phyloP scores from a whole-genome alignment of 2,113 vertebrate genomes.

The Chrysemys picta region DNA sequence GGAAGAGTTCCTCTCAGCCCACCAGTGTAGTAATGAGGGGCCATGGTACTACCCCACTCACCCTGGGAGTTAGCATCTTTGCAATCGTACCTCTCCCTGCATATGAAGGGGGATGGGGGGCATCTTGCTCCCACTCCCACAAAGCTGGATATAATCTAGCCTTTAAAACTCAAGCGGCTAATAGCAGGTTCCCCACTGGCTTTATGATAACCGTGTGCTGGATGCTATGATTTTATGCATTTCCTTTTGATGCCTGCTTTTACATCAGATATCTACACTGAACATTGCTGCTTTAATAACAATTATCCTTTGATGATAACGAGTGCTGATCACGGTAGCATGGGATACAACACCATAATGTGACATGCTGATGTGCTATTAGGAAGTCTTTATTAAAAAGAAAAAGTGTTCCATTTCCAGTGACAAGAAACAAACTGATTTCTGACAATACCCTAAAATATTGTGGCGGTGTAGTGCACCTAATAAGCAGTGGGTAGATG shows the following conservation, averaged over 20 bases:
- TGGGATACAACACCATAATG: neutral
- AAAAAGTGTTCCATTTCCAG: neutral
- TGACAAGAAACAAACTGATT: neutral
- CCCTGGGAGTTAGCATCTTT: rapidly evolving
- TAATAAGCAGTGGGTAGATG: neutral
- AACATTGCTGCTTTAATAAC: slow-evolving; percentile 8
- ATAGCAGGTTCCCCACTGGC: neutral
- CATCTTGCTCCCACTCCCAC: rapidly evolving
- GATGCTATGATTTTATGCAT: neutral
- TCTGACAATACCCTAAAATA: neutral
- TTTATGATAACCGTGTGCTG: neutral
- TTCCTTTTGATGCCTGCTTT: slow-evolving; percentile 1
- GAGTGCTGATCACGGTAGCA: neutral
- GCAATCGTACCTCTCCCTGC: neutral
- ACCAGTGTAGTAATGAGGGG: neutral
- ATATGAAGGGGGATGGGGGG: rapidly evolving
- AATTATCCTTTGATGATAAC: neutral
- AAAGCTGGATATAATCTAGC: neutral
- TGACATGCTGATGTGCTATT: neutral
- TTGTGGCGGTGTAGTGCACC: neutral
- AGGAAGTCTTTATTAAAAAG: neutral
- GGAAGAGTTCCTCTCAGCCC: neutral
- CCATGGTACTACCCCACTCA: neutral
- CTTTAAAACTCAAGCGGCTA: neutral
- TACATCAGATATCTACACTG: neutral